Evolutionary conservation across 2,888 invertebrate genomes (phyloP).

Genomic region (Axea sp.): DNA sequence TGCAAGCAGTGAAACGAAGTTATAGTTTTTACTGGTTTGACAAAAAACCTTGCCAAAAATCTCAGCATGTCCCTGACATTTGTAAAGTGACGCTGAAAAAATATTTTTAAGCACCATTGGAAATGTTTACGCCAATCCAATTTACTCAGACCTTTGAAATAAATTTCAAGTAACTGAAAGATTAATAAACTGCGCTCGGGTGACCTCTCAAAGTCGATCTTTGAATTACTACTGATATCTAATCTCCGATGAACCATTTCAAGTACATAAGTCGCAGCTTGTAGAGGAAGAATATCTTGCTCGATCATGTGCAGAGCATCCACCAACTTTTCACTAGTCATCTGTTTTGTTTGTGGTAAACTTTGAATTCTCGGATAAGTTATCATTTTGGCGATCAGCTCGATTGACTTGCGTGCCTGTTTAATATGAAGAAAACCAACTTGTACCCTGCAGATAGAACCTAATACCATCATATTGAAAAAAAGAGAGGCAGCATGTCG

Average conservation of each 20-base stretch:
- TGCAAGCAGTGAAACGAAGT: constrained; percentile 72
- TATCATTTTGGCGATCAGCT: constrained; percentile 74
- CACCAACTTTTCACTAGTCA: constrained; percentile 72
- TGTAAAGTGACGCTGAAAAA: constrained; percentile 74
- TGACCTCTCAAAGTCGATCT: constrained; percentile 72
- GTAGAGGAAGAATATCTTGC: constrained; percentile 72
- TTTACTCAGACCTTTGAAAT: constrained; percentile 71
- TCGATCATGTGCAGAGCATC: constrained; percentile 70
- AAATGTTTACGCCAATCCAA: constrained; percentile 68
- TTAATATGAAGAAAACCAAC: constrained; percentile 69
- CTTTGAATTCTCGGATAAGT: constrained; percentile 68
- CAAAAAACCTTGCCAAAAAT: constrained; percentile 73
- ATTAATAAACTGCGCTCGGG: constrained; percentile 70
- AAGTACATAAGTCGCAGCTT: constrained; percentile 75
- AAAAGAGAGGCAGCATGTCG: constrained; percentile 73
- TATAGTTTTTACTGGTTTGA: constrained; percentile 69
- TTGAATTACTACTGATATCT: constrained; percentile 69
- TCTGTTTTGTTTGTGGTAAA: constrained; percentile 70
- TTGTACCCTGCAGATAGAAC: constrained; percentile 75
- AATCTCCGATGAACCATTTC: constrained; percentile 76
- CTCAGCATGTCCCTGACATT: constrained; percentile 68
- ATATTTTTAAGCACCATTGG: constrained; percentile 74
- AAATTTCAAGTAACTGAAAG: constrained; percentile 72
- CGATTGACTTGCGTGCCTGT: constrained; percentile 71
- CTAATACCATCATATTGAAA: constrained; percentile 75